A percentile compares a stretch with the other conserved stretches of the same genome.
Conservation (phyloP, 2,797 vertebrate genomes). For the Pipistrellus pygmaeus region DNA sequence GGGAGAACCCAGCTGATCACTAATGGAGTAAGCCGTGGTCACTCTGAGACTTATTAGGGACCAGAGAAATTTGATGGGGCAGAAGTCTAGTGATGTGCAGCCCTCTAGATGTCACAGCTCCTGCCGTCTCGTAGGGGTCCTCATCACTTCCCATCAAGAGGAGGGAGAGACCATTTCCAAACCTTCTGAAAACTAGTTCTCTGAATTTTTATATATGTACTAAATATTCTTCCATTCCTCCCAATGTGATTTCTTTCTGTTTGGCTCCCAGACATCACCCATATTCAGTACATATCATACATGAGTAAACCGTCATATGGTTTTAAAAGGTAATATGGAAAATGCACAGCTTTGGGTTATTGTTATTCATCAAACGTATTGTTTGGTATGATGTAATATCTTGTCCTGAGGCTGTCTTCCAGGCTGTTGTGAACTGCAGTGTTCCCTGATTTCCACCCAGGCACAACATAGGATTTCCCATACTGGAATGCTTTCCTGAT, state of each 20-base stretch:
- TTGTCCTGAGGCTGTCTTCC: neutral
- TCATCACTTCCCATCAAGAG: neutral
- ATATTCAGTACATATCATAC: neutral
- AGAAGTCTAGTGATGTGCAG: neutral
- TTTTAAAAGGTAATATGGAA: neutral
- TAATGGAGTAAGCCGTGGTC: neutral
- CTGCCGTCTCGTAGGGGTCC: neutral
- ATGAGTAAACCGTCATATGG: neutral
- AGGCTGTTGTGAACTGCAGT: neutral
- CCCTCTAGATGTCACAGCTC: neutral
- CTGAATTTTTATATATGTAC: neutral
- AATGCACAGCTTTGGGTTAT: neutral
- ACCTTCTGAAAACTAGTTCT: neutral
- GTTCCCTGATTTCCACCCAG: constrained; percentile 85
- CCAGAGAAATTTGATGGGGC: neutral
- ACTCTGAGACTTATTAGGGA: neutral
- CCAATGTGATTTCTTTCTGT: neutral
- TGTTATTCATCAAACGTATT: neutral
- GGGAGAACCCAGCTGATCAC: neutral
- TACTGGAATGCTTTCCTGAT: constrained; percentile 90
- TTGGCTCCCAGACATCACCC: neutral
- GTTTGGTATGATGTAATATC: neutral
- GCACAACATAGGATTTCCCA: constrained; percentile 93
- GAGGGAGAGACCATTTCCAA: neutral
- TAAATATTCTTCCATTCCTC: neutral